Percentiles rank a stretch among this genome's conserved stretches.
Evolutionary conservation across 2,797 vertebrate species (phyloP).

Genomic region (Phoeniculus purpureus): DNA sequence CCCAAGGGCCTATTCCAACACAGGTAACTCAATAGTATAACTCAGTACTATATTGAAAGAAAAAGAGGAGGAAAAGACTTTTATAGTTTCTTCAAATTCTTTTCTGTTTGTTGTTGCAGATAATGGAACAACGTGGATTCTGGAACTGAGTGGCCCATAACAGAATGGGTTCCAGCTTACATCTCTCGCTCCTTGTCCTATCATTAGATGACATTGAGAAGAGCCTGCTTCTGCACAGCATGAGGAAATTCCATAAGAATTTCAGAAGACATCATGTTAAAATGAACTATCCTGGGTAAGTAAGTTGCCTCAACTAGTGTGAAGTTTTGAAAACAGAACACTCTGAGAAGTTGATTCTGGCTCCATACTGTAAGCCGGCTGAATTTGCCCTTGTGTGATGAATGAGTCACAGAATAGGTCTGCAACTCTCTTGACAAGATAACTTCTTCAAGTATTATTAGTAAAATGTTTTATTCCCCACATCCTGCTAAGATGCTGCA

Average conservation of each 20-base stretch:
- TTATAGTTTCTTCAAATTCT: not conserved
- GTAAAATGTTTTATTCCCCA: not conserved
- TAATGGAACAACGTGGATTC: not conserved
- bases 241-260: not conserved
- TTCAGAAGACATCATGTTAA: not conserved
- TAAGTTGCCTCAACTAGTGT: not conserved
- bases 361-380: not conserved
- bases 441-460: not conserved
- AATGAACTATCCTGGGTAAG: not conserved
- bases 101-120: not conserved
- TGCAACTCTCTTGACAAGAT: not conserved
- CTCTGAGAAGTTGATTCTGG: not conserved
- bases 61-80: fast-evolving
- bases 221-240: not conserved
- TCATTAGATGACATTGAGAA: no score
- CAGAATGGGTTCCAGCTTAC: no score
- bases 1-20: not conserved
- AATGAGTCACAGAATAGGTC: not conserved
- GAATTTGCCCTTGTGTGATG: not conserved
- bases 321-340: not conserved
- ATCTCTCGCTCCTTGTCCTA: no score
- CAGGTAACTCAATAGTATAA: not conserved
- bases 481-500: not conserved
- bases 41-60: not conserved
- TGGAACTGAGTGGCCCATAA: no score